phyloP scores from a whole-genome alignment of 2,888 invertebrate species.

The Plagodis dolabraria region DNA sequence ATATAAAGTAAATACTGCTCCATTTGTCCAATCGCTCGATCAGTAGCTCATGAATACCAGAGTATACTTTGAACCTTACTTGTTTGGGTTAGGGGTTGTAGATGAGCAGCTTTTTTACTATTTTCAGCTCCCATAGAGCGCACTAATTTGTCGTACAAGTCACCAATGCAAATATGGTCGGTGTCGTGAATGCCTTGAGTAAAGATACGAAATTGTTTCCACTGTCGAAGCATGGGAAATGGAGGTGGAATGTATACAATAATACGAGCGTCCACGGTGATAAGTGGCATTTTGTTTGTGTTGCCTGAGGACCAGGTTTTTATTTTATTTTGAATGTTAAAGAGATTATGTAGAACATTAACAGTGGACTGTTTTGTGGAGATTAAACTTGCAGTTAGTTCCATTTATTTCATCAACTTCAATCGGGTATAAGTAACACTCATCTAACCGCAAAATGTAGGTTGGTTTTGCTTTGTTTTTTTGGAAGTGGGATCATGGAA shows the following conservation, averaged over 20 bases:
- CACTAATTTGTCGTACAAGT: conserved; percentile 79
- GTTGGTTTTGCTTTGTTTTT: too few species aligned
- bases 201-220: conserved; percentile 82
- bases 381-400: background rate
- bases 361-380: background rate
- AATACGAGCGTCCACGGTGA: conserved; percentile 32
- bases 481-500: too few species aligned
- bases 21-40: conserved; percentile 67
- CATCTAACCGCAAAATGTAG: too few species aligned
- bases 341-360: conserved; percentile 14
- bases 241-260: conserved; percentile 41
- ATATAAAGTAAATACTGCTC: conserved; percentile 69
- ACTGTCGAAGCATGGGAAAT: conserved; percentile 70
- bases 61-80: conserved; percentile 36
- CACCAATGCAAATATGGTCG: conserved; percentile 79
- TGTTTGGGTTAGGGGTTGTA: conserved; percentile 21
- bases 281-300: conserved; percentile 37
- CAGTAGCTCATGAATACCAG: conserved; percentile 51
- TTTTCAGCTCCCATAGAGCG: conserved; percentile 59
- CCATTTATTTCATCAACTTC: too few species aligned
- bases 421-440: too few species aligned
- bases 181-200: conserved; percentile 78
- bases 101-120: conserved; percentile 46
- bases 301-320: conserved; percentile 26
- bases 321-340: conserved; percentile 15